A percentile compares a stretch with the other conserved stretches of the same genome.
These are phyloP conservation scores for Eutrigla gurnardus DNA, from an alignment of 2,797 vertebrate genomes.

Conservation along the genomic window DNA sequence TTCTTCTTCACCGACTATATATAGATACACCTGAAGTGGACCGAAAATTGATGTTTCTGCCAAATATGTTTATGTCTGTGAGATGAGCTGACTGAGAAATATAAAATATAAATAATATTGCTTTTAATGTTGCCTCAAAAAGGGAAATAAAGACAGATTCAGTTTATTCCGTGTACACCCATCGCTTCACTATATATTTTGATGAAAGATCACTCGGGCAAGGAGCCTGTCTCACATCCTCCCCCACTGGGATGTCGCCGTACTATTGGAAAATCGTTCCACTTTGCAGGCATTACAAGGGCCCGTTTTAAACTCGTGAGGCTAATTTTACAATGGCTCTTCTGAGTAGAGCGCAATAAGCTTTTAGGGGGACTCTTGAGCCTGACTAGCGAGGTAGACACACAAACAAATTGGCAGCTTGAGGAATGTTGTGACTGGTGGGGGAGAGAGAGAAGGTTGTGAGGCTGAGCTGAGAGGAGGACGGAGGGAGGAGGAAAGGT, in stretches of 20 bases:
- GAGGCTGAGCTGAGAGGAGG: conserved; percentile 33
- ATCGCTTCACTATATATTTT: conserved; percentile 48
- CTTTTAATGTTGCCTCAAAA: not conserved
- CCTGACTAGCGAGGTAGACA: conserved; percentile 38
- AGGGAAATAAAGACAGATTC: conserved; percentile 18
- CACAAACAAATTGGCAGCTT: conserved; percentile 40
- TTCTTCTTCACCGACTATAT: not conserved
- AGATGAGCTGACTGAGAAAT: not conserved
- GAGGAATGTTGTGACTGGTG: conserved; percentile 13
- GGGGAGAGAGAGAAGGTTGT: conserved; percentile 22
- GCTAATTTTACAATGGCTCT: conserved; percentile 32
- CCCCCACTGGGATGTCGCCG: conserved; percentile 53
- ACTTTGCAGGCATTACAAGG: conserved; percentile 39
- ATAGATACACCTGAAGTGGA: not conserved
- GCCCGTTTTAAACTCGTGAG: conserved; percentile 43
- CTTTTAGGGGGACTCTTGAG: conserved; percentile 18
- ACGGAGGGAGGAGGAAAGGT: not conserved
- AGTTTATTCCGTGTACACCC: conserved; percentile 24
- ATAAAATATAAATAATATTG: not conserved
- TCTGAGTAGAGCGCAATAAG: conserved; percentile 18
- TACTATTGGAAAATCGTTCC: conserved; percentile 45
- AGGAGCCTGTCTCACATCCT: conserved; percentile 48
- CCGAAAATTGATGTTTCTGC: conserved; percentile 1
- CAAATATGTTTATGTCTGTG: not conserved
- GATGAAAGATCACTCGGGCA: conserved; percentile 46